Evolutionary conservation across 2,797 vertebrate genomes (phyloP).

Genomic region (Setipinna tenuifilis): DNA sequence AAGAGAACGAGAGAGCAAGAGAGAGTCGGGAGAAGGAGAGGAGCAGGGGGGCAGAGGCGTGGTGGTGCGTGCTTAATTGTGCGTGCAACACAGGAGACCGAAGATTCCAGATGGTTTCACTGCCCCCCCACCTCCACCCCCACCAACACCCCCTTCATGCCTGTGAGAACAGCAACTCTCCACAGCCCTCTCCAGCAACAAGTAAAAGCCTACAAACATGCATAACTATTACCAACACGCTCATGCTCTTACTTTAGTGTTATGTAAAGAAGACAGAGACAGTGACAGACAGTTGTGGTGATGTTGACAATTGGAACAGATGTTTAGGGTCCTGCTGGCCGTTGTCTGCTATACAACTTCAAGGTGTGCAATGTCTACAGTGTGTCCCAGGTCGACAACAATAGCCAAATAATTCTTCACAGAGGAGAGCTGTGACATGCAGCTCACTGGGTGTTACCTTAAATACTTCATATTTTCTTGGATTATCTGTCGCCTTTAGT

Average conservation of each 20-base stretch:
- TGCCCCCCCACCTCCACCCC: constrained; percentile 45
- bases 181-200: constrained; percentile 10
- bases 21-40: constrained; percentile 12
- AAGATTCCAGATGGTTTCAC: constrained; percentile 76
- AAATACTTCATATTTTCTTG: no score
- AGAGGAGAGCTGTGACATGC: no score
- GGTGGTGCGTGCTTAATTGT: constrained; percentile 54
- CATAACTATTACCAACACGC: constrained; percentile 27
- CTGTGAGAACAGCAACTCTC: constrained; percentile 18
- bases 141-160: neutral
- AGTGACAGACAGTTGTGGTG: neutral
- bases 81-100: constrained; percentile 49
- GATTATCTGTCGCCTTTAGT: no score
- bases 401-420: no score
- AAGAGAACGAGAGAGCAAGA: neutral
- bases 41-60: constrained; percentile 16
- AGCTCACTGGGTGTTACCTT: no score
- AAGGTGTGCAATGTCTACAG: no score
- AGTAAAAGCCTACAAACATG: neutral
- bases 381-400: no score
- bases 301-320: neutral
- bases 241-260: constrained; percentile 40
- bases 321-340: neutral
- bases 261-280: neutral
- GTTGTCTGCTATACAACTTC: no score